Base-by-base conservation (phyloP, 2,888 invertebrate species). In the Acanthosepion lycidas region DNA sequence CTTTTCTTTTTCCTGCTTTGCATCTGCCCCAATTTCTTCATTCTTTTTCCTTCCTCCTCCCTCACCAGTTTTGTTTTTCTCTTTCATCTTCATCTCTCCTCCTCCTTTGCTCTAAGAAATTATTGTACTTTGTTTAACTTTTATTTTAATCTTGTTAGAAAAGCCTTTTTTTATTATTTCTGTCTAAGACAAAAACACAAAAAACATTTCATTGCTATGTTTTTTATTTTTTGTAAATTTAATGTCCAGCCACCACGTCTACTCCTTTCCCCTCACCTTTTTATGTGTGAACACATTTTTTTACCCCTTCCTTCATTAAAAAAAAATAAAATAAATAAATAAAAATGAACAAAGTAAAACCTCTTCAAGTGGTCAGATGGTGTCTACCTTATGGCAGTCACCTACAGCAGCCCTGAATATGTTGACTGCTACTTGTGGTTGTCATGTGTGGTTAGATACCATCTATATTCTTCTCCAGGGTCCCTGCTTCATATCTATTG, bases 351-450 rank as follows among this genome's bases (percentile, higher is more conserved):
- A 78, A 33, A 78, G 33, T 78, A n/a, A n/a, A 78, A 78, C 78
- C 78, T 78, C 78, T 78, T 78, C 78, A 78, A 78, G 33, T 78
- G 78, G 78, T 78, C 78, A 33, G 78, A n/a, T 78, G 78, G 78
- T 78, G 15, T 33, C 15, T n/a, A 4, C 78, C 9, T n/a, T n/a
- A n/a, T n/a, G 12, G n/a, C 15, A 78, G 33, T 78, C n/a, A n/a
- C 15, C n/a, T n/a, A 33, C n/a, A 33, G n/a, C 78, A 78, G 12
- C 33, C 78, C 78, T n/a, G 5, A 33, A 78, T 33, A 78, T n/a
- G n/a, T 33, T n/a, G n/a, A n/a, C n/a, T 78, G 78, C 78, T 78
- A n/a, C n/a, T 78, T 78, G 78, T 78, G 78, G n/a, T 78, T 78
- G 78, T 12, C 28, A 78, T 78, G n/a, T n/a, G 12, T 78, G 15